phyloP scores from a whole-genome alignment of 2,113 vertebrate genomes.

The Platanista minor region DNA sequence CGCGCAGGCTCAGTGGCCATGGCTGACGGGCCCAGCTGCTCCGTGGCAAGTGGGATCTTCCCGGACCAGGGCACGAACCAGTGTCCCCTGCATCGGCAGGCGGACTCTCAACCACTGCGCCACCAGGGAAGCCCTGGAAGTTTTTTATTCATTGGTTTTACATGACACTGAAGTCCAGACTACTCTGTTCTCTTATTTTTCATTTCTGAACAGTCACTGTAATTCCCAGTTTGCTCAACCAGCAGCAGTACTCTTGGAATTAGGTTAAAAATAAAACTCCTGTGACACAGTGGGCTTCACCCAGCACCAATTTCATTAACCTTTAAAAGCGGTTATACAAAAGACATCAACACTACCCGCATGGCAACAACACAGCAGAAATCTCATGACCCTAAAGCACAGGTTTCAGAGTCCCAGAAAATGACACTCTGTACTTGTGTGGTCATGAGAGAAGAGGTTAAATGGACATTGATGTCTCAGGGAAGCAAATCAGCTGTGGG shows the following conservation, averaged over 20 bases:
- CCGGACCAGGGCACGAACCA: no score
- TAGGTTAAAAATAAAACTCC: background rate
- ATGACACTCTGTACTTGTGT: background rate
- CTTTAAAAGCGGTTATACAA: background rate
- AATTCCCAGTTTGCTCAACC: background rate
- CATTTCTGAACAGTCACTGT: background rate
- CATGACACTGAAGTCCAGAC: background rate
- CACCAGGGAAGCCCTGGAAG: no score
- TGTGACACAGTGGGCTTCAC: background rate
- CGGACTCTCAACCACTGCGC: no score
- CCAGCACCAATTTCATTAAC: background rate
- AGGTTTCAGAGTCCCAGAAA: background rate
- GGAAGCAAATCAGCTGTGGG: background rate
- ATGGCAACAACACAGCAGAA: background rate
- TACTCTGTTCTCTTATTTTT: background rate
- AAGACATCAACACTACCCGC: background rate
- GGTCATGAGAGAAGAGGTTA: background rate
- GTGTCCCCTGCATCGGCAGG: no score
- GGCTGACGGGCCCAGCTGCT: no score
- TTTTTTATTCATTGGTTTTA: background rate
- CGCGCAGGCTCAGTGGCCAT: no score
- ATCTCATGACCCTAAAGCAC: background rate
- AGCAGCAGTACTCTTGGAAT: background rate
- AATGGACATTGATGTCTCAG: background rate
- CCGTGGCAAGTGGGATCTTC: no score